Evolutionary conservation across 2,113 vertebrate species (phyloP), one percentile per base, ranked within the genome.

Genomic region (Rynchops niger): DNA sequence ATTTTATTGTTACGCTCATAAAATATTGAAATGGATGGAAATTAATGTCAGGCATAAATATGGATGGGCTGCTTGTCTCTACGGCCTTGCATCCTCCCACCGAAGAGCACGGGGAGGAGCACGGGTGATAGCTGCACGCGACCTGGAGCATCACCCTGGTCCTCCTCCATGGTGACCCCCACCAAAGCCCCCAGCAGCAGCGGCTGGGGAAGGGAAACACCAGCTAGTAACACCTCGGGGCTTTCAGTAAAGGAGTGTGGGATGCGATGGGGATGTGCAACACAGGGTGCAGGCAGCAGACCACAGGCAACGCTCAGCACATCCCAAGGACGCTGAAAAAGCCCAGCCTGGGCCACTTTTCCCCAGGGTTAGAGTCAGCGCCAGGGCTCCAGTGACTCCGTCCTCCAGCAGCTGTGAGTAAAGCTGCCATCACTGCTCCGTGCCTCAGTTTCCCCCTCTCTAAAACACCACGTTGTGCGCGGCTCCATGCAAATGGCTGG

Each of bases 391-490:
- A 1, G 40, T 81, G 95, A 80, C 95, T 94, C 73, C 27, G 14
- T 91, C 85, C 45, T 73, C 55, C 94, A 87, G 92, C 85, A 87
- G 92, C 82, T 26, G 17, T 92, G 95, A 95, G 84, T 85, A 93
- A 96, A 84, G 52, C 89, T 94, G 86, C 73, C 12, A 4, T 91
- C 94, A 94, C n/a, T 0, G 0, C 89, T 67, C 81, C 0, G 3
- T 92, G 93, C 94, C 95, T 96, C 90, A 30, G 83, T 65, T 89
- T 95, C 80, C 86, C 70, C 67, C 11, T 59, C 65, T 50, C 72
- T 47, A 63, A 88, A 95, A 58, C 76, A 94, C 63, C 86, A 78
- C 23, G 8, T 74, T 91, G 69, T 12, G 65, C 25, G 5, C 0
- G 32, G 86, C 96, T 91, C 77, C 94, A 92, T 86, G 93, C 90